These are phyloP conservation scores for Ischnura elegans DNA, from an alignment of 2,888 invertebrate species.

Conservation along the genomic window DNA sequence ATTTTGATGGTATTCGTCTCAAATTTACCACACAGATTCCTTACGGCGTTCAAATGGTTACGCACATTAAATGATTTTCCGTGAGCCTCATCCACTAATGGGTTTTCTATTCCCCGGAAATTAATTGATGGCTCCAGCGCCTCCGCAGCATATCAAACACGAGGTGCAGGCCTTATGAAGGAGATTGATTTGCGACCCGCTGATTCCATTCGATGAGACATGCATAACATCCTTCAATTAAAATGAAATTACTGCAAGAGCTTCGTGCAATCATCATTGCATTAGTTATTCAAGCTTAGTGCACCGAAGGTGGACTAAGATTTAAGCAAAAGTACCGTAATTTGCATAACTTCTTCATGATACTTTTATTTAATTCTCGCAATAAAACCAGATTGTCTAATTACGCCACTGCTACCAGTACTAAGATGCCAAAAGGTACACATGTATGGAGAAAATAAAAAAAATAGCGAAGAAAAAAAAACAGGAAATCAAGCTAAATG, in stretches of 20 bases:
- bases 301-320: not conserved
- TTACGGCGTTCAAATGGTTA: not conserved
- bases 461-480: no score
- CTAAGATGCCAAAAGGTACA: no score
- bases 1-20: no score
- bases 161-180: not conserved
- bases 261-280: not conserved
- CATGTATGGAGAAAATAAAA: no score
- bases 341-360: not conserved
- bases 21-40: not conserved
- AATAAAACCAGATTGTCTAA: no score
- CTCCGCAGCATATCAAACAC: not conserved
- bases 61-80: not conserved
- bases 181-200: not conserved
- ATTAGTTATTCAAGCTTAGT: not conserved
- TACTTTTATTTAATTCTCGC: no score
- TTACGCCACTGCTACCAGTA: no score
- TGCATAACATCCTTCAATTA: slow-evolving; percentile 7
- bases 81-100: not conserved
- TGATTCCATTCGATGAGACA: not conserved
- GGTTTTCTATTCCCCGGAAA: slow-evolving; percentile 11
- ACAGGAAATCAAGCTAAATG: no score
- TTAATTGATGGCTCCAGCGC: not conserved
- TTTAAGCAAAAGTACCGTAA: not conserved
- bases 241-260: not conserved